A percentile compares a stretch with the other conserved stretches of the same genome.
Evolutionary conservation across 1,140 invertebrate genomes (phyloP).

Genomic region (Dreissena polymorpha): DNA sequence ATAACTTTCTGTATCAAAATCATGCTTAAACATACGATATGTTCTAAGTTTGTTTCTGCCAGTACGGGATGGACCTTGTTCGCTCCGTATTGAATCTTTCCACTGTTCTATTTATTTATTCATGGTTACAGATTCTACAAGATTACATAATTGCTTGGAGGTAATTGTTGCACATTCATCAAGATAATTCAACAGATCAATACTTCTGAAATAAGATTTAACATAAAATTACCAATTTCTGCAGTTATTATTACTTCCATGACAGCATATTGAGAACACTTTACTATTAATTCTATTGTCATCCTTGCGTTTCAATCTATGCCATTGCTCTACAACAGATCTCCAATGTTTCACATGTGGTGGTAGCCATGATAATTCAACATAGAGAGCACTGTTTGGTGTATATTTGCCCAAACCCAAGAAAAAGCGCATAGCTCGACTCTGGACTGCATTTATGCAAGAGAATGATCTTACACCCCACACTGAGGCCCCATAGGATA

Average conservation of each 20-base stretch:
- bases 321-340: constrained; percentile 1
- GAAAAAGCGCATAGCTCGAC: constrained; percentile 1
- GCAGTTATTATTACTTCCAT: too few relatives aligned
- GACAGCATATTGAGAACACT: not conserved
- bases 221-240: too few relatives aligned
- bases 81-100: constrained; percentile 12
- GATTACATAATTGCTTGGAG: not conserved
- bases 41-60: constrained; percentile 31
- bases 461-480: constrained; percentile 19
- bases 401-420: constrained; percentile 14
- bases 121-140: not conserved
- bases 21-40: too few relatives aligned
- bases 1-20: too few relatives aligned
- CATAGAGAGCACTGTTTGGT: constrained; percentile 10
- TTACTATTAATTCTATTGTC: constrained; percentile 1
- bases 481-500: constrained; percentile 1
- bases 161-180: not conserved
- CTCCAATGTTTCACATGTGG: constrained; percentile 7
- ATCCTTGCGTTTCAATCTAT: not conserved
- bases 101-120: constrained; percentile 9
- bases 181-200: not conserved
- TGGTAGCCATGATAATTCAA: not conserved
- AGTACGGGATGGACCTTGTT: not conserved
- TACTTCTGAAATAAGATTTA: not conserved
- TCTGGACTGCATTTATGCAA: constrained; percentile 15